Percentiles rank a stretch among this genome's conserved stretches.
These are phyloP conservation scores for Hirundo rustica DNA, from an alignment of 2,797 vertebrate genomes.

Conservation along the genomic window DNA sequence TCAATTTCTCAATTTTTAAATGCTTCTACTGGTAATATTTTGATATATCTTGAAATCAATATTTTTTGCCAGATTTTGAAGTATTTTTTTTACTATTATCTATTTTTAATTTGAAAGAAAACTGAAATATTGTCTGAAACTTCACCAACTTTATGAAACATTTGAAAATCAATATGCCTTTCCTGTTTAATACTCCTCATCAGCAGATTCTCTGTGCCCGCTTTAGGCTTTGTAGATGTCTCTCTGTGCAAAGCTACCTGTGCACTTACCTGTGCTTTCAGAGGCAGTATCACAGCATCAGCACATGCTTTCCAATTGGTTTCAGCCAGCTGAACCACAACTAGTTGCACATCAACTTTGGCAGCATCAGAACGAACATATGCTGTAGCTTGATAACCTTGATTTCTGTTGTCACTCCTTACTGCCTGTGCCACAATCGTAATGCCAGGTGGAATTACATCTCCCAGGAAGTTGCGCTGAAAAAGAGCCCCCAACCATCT, in stretches of 20 bases:
- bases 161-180: background rate
- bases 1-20: background rate
- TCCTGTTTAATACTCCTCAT: background rate
- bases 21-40: background rate
- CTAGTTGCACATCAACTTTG: conserved; percentile 60
- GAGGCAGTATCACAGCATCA: conserved; percentile 57
- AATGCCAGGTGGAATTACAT: conserved; percentile 32
- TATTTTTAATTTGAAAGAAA: background rate
- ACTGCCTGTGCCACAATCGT: conserved; percentile 65
- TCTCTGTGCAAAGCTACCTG: background rate
- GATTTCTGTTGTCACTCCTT: conserved; percentile 64
- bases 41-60: background rate
- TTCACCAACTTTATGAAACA: background rate
- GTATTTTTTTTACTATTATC: background rate
- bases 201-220: background rate
- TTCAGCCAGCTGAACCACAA: conserved; percentile 65
- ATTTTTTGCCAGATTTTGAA: background rate
- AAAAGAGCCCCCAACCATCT: conserved; percentile 56
- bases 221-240: background rate
- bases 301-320: conserved; percentile 66
- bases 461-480: conserved; percentile 55
- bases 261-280: conserved; percentile 68
- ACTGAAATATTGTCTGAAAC: background rate
- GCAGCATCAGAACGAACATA: conserved; percentile 43
- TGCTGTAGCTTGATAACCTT: conserved; percentile 72